Percentiles rank a stretch among this genome's conserved stretches.
phyloP scores from a whole-genome alignment of 2,113 vertebrate species.

The Cebidichthys violaceus region DNA sequence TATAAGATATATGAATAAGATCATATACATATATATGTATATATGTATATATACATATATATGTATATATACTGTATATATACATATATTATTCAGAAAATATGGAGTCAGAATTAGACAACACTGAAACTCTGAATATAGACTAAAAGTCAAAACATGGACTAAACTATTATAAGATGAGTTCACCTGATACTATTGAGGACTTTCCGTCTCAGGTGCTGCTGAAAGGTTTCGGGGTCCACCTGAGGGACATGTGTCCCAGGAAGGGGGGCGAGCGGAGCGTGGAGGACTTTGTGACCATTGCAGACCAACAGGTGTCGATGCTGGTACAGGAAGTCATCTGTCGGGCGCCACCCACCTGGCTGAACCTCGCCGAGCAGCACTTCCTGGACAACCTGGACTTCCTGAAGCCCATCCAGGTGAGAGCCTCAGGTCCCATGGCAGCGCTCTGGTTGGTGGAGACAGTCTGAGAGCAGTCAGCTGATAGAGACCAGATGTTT shows the following conservation, averaged over 20 bases:
- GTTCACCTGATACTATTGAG: too few relatives aligned
- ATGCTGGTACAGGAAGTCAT: conserved; percentile 75
- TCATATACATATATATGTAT: too few relatives aligned
- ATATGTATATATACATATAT: too few relatives aligned
- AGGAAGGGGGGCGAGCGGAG: not conserved
- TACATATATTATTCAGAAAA: too few relatives aligned
- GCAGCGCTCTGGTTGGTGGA: not conserved
- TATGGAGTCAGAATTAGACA: too few relatives aligned
- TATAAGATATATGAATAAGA: too few relatives aligned
- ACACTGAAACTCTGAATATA: too few relatives aligned
- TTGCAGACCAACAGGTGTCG: conserved; percentile 70
- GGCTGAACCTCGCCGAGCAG: conserved; percentile 81
- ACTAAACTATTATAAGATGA: too few relatives aligned
- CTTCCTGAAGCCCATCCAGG: conserved; percentile 88
- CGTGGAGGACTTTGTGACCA: conserved; percentile 81
- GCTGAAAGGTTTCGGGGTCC: conserved; percentile 85
- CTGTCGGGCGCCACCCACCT: conserved; percentile 79
- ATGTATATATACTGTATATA: too few relatives aligned
- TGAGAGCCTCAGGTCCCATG: not conserved
- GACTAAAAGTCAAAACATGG: too few relatives aligned
- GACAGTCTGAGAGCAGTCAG: not conserved
- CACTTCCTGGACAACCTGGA: conserved; percentile 86
- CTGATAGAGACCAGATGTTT: too few relatives aligned
- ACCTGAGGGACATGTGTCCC: conserved; percentile 86
- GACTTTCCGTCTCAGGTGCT: conserved; percentile 80